Base-by-base conservation (phyloP, 2,888 invertebrate species). In the Tinea pellionella region DNA sequence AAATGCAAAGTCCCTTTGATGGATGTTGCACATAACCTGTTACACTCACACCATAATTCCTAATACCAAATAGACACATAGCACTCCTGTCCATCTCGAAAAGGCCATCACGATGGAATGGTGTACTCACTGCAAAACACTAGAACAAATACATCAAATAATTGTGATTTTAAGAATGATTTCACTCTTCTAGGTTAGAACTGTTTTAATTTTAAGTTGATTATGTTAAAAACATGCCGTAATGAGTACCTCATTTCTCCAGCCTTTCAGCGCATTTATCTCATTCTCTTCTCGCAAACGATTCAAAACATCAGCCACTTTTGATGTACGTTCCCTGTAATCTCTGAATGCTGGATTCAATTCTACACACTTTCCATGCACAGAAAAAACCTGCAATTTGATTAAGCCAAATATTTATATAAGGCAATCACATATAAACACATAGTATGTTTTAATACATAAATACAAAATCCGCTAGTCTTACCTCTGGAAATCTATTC, bases 1-100 rank as follows among this genome's bases (percentile, higher is more conserved):
- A 98, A 72, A 96, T 91, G 80, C 95, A 96, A 53, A 96, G 83
- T 4, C 96, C 95, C 78, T 93, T 93, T 59, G 92, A 91, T 37
- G 95, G 94, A 80, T 96, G 94, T 72, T 90, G 91, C 59, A 96
- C 93, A 78, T 95, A 98, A 12, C 97, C 98, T 77, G 96, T 97
- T 62, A 98, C 95, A 76, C 97, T 96, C 60, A 97, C 95, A 18
- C 98, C 98, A 81, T 96, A 98, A 78, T 96, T 96, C 66, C 95
- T 91, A 67, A 97, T 94, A 59, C 98, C 98, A 88, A 98, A 97
- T 60, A 98, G 81, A 89, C 97, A 96, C 63, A 96, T 94, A 61
- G 96, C 97, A 62, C 96, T 95, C 65, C 98, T 90, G 77, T 98
- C 98, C 94, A 98, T 96, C 75, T 94, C 93, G 68, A 91, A 72